Evolutionary conservation across 2,888 invertebrate genomes (phyloP).

Genomic region (Furcula furcula): DNA sequence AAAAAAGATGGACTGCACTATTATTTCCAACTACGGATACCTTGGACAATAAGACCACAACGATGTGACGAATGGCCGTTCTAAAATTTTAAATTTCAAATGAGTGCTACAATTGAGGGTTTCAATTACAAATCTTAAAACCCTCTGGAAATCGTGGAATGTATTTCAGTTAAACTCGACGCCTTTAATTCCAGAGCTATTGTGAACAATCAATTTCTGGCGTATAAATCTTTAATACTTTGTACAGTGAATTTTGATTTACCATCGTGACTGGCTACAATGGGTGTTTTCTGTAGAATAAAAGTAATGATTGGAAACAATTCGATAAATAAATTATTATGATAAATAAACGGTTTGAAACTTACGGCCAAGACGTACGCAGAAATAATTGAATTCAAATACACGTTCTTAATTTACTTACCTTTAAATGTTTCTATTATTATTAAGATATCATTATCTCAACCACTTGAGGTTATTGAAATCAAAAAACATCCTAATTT

Average conservation of each 20-base stretch:
- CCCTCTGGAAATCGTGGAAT: slow-evolving; percentile 49
- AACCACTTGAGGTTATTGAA: too few relatives aligned
- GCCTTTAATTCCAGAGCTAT: slow-evolving; percentile 29
- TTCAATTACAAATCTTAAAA: slow-evolving; percentile 54
- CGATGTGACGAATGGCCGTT: slow-evolving; percentile 51
- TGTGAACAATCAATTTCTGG: slow-evolving; percentile 45
- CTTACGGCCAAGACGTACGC: too few relatives aligned
- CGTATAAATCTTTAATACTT: slow-evolving; percentile 50
- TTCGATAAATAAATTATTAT: not conserved
- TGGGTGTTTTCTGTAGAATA: slow-evolving; percentile 15
- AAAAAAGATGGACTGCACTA: slow-evolving; percentile 17
- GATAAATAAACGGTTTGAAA: not conserved
- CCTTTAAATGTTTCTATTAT: too few relatives aligned
- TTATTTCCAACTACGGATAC: slow-evolving; percentile 27
- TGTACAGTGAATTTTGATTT: slow-evolving; percentile 31
- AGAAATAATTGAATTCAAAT: too few relatives aligned
- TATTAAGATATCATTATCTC: too few relatives aligned
- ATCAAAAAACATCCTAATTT: too few relatives aligned
- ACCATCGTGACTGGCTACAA: slow-evolving; percentile 27
- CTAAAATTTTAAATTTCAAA: slow-evolving; percentile 62
- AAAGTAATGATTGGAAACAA: not conserved
- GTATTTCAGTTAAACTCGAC: slow-evolving; percentile 32
- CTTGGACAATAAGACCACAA: slow-evolving; percentile 25
- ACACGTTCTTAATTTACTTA: too few relatives aligned
- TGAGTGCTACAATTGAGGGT: slow-evolving; percentile 50